These are phyloP conservation scores for Dynastes hyllus DNA, from an alignment of 2,888 invertebrate genomes.

Conservation along the genomic window DNA sequence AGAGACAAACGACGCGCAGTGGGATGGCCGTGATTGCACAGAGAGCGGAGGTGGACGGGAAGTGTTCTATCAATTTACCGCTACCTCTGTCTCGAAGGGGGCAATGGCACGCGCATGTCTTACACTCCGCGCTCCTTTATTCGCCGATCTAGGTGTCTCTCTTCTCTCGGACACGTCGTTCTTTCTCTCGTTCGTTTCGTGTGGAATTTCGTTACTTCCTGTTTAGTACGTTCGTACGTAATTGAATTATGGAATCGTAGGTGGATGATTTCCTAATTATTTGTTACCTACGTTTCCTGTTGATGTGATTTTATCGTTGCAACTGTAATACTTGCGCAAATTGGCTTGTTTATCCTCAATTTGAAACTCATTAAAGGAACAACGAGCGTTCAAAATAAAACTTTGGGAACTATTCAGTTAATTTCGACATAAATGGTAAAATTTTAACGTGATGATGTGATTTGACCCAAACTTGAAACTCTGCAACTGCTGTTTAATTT, in stretches of 20 bases:
- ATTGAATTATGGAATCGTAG: conserved; percentile 11
- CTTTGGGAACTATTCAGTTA: no score
- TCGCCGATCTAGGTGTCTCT: conserved; percentile 11
- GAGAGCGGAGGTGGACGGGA: conserved; percentile 65
- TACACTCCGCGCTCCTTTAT: conserved; percentile 12
- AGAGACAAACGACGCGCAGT: conserved; percentile 63
- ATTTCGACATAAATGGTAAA: no score
- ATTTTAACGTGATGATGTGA: no score
- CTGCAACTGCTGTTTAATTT: no score
- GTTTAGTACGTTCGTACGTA: background rate
- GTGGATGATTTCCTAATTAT: conserved; percentile 18
- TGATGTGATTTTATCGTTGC: background rate
- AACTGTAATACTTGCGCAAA: background rate
- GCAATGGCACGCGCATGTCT: conserved; percentile 57
- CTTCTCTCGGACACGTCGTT: background rate
- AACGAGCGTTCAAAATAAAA: no score
- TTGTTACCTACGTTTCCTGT: conserved; percentile 5
- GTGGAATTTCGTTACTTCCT: conserved; percentile 24
- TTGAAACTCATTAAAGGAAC: no score
- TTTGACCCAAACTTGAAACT: no score
- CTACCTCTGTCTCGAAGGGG: conserved; percentile 54
- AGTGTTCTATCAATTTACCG: conserved; percentile 63
- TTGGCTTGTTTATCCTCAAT: no score
- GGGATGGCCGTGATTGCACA: conserved; percentile 66
- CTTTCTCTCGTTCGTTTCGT: background rate